Evolutionary conservation across 2,888 invertebrate species (phyloP).

Genomic region (Arrhopalites spinosus): DNA sequence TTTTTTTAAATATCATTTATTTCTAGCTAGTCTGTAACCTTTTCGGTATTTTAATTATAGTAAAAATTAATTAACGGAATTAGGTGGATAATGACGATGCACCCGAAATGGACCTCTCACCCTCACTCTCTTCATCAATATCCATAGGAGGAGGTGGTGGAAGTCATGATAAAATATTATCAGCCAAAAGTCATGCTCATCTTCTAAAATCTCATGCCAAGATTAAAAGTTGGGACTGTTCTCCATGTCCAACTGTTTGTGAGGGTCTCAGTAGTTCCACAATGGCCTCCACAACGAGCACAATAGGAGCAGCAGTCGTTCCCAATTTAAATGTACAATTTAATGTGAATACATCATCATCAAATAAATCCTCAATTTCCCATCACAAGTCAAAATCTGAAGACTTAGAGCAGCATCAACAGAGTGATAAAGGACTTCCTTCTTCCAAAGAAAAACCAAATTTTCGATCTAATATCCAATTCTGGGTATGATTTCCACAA

Average conservation of each 20-base stretch:
- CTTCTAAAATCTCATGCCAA: conserved; percentile 34
- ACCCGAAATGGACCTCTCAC: conserved; percentile 2
- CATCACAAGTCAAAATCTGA: conserved; percentile 39
- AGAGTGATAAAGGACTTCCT: not conserved
- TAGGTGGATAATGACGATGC: not conserved
- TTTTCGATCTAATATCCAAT: conserved; percentile 58
- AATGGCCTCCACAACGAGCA: not conserved
- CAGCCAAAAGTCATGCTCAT: conserved; percentile 15
- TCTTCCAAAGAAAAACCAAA: conserved; percentile 27
- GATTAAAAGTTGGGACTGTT: conserved; percentile 37
- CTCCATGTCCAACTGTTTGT: not conserved
- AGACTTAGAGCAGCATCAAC: conserved; percentile 23
- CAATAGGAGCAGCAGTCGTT: not conserved
- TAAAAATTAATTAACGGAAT: no score
- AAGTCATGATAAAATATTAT: not conserved
- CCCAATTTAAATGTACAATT: not conserved
- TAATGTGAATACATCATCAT: no score
- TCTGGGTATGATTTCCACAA: conserved; percentile 58
- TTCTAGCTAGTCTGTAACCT: no score
- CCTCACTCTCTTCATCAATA: no score
- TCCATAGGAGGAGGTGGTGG: not conserved
- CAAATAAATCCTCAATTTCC: conserved; percentile 3
- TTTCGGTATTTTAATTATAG: no score
- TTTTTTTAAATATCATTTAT: no score
- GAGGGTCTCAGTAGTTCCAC: no score